Conservation (phyloP, 2,113 vertebrate genomes). For the Chrysemys picta region DNA sequence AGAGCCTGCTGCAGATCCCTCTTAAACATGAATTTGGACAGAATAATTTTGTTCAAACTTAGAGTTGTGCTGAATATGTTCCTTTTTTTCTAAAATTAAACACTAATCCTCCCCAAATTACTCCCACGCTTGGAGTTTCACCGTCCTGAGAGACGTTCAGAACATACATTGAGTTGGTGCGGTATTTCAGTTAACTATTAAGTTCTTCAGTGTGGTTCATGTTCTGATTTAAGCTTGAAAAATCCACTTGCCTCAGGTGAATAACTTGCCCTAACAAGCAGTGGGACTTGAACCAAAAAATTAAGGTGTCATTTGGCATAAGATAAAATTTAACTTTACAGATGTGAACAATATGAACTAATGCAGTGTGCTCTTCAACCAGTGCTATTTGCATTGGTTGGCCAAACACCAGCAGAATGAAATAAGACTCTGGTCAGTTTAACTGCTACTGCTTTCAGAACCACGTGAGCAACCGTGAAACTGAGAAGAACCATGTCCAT, state of each 20-base stretch:
- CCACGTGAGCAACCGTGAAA: accelerated
- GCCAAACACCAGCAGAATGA: neutral
- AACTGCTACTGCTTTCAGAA: neutral
- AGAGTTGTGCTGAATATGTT: neutral
- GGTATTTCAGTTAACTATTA: constrained; percentile 24
- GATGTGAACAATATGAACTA: neutral
- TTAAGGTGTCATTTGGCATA: neutral
- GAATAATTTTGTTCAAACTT: neutral
- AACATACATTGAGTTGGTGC: neutral
- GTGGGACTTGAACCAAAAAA: neutral
- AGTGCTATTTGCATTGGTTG: neutral
- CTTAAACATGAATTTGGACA: neutral
- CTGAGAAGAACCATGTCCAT: accelerated
- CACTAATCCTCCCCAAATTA: neutral
- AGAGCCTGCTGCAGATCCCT: too few relatives aligned
- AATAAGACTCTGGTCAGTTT: neutral
- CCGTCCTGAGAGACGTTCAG: neutral
- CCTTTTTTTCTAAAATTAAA: constrained; percentile 51
- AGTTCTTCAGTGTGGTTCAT: neutral
- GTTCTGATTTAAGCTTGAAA: constrained; percentile 39
- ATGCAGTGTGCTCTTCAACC: neutral
- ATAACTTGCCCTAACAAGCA: neutral
- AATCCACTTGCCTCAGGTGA: constrained; percentile 10
- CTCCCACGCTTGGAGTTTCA: constrained; percentile 4
- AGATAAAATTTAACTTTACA: neutral